Conservation (phyloP, 2,888 invertebrate species). For the Chloroclysta siterata region DNA sequence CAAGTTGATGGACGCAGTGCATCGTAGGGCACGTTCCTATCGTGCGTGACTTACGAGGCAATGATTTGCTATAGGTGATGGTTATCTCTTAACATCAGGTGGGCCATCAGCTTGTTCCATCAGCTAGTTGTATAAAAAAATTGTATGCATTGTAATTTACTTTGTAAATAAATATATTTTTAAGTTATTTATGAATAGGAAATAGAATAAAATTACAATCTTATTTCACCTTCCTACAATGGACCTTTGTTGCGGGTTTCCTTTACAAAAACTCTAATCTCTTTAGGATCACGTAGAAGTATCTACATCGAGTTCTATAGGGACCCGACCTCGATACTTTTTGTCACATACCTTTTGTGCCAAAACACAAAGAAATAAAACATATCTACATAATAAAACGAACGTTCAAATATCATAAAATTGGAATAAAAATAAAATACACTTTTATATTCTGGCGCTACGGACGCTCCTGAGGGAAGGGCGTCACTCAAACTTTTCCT, state of each 20-base stretch:
- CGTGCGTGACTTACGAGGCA: too few species aligned
- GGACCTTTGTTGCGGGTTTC: conserved; percentile 7
- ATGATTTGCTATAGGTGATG: too few species aligned
- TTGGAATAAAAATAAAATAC: conserved; percentile 29
- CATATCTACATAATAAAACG: conserved; percentile 27
- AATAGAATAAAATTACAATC: not conserved
- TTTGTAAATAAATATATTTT: too few species aligned
- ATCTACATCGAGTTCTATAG: not conserved
- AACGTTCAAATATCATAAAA: conserved; percentile 32
- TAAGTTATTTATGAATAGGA: not conserved
- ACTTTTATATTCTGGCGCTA: conserved; percentile 21
- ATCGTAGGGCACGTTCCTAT: too few species aligned
- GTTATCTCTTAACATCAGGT: too few species aligned
- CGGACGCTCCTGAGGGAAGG: conserved; percentile 21
- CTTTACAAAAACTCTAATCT: conserved; percentile 11
- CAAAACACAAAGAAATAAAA: conserved; percentile 27
- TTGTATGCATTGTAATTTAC: too few species aligned
- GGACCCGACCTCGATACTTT: conserved; percentile 21
- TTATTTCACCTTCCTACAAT: not conserved
- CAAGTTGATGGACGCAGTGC: too few species aligned
- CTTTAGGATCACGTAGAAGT: conserved; percentile 1
- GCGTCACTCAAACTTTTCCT: conserved; percentile 20
- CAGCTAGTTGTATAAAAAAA: too few species aligned
- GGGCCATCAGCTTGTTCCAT: too few species aligned
- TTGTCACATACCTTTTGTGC: conserved; percentile 24